phyloP scores from a whole-genome alignment of 2,888 invertebrate genomes.

The Leptinotarsa peninsularis region DNA sequence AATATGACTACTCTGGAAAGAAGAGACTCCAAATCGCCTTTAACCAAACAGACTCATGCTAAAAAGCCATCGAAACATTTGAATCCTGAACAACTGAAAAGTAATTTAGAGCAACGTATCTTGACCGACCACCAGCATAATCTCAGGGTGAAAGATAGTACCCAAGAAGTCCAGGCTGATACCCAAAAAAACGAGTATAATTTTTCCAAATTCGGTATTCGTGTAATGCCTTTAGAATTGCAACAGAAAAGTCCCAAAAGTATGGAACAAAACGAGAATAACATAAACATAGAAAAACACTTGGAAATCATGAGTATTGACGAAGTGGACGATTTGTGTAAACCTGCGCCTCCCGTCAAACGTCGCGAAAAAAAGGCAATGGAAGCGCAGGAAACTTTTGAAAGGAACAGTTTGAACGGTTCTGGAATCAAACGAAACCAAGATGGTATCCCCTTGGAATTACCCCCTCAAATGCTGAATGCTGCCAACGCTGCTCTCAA shows the following conservation, averaged over 20 bases:
- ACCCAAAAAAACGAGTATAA: conserved; percentile 71
- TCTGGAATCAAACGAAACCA: conserved; percentile 73
- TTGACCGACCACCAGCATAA: conserved; percentile 56
- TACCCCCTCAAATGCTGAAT: conserved; percentile 78
- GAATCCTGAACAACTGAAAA: conserved; percentile 58
- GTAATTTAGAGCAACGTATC: conserved; percentile 60
- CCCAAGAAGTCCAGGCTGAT: conserved; percentile 65
- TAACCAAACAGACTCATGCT: conserved; percentile 47
- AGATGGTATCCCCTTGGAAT: conserved; percentile 76
- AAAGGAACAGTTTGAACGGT: conserved; percentile 68
- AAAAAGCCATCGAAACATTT: conserved; percentile 52
- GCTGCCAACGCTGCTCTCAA: conserved; percentile 78
- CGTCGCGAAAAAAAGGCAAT: conserved; percentile 65
- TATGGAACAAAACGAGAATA: conserved; percentile 63
- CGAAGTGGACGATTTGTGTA: conserved; percentile 67
- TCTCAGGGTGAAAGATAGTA: conserved; percentile 53
- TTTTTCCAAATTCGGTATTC: conserved; percentile 76
- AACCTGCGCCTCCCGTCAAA: conserved; percentile 67
- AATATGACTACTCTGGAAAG: conserved; percentile 63
- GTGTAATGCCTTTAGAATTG: conserved; percentile 70
- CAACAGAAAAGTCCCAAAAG: conserved; percentile 61
- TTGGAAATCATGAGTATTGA: conserved; percentile 60
- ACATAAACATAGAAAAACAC: conserved; percentile 62
- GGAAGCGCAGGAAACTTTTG: conserved; percentile 59
- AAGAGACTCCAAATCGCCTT: conserved; percentile 58